A percentile compares a stretch with the other conserved stretches of the same genome.
Evolutionary conservation across 1,140 invertebrate genomes (phyloP).

Genomic region (Muscidifurax raptorellus): DNA sequence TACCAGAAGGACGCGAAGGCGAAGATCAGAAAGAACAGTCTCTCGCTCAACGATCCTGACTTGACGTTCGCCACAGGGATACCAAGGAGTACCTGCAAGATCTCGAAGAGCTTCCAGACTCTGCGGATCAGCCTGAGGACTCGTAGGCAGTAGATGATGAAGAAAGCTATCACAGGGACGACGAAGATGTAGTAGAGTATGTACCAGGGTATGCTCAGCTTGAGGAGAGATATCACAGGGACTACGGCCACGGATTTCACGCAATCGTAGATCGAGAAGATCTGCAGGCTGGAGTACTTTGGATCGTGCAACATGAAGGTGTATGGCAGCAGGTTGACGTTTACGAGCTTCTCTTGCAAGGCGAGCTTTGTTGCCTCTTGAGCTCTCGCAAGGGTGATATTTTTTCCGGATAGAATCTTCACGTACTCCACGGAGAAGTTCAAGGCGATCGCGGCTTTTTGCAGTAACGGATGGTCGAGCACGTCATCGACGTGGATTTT

Average conservation of each 20-base stretch:
- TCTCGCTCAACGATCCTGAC: background rate
- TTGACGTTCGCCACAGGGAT: background rate
- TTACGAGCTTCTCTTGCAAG: background rate
- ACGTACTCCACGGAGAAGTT: background rate
- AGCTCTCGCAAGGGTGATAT: background rate
- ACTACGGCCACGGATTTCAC: background rate
- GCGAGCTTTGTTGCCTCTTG: background rate
- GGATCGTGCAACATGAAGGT: background rate
- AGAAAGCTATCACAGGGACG: background rate
- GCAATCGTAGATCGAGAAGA: background rate
- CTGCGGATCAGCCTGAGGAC: background rate
- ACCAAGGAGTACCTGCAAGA: background rate
- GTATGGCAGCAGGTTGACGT: background rate
- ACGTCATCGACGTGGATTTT: background rate
- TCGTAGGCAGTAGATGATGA: background rate
- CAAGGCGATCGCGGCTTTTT: background rate
- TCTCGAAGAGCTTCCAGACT: background rate
- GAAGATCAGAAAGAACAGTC: background rate
- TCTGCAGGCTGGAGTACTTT: background rate
- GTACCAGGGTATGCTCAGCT: background rate
- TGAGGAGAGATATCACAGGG: background rate
- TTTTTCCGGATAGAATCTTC: background rate
- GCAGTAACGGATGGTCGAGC: background rate
- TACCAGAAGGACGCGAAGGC: background rate
- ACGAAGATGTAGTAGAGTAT: background rate